Base-by-base conservation (phyloP, 1,140 invertebrate genomes). In the Aricia agestis region DNA sequence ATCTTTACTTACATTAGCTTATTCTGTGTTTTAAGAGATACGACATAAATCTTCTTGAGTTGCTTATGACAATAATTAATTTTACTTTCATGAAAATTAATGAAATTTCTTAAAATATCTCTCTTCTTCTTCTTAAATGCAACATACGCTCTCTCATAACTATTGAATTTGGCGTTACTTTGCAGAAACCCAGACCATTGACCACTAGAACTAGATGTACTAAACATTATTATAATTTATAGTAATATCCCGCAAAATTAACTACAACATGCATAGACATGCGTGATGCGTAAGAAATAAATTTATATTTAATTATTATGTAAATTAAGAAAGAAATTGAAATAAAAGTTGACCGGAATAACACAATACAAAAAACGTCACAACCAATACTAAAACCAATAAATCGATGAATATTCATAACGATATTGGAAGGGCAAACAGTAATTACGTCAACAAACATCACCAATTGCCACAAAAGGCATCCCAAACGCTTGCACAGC, bases 381-480 rank as follows among this genome's bases (percentile, higher is more conserved):
- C 31, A 18, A 63, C 31, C 19, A 63, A 63, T 19, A 59, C 1
- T 17, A 19, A 19, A 9, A 59, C 6, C 18, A 19, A 59, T 59
- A 19, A 18, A 4, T 25, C 10, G 11, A 11, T 63, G 59, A 11
- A 63, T 18, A 11, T 63, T 63, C 17, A 19, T 63, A 63, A 19
- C 18, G 19, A 11, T 63, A 63, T 63, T 63, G 59, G 18, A 25
- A 63, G 18, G 59, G 59, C 19, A 25, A 63, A 63, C 59, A 25
- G 18, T 19, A 25, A 63, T 63, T 19, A 25, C 17, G 18, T 1
- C 9, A 25, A 19, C 59, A 63, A 63, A 19, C 59, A 63, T 19
- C 59, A 19, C 59, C 18, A 18, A n/a, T 59, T 19, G 6, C n/a
- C 74, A 74, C 72, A 69, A 76, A 76, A 72, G 72, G 74, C 18